These are phyloP conservation scores for Tragelaphus strepsiceros DNA, from an alignment of 2,113 vertebrate species.

Conservation along the genomic window DNA sequence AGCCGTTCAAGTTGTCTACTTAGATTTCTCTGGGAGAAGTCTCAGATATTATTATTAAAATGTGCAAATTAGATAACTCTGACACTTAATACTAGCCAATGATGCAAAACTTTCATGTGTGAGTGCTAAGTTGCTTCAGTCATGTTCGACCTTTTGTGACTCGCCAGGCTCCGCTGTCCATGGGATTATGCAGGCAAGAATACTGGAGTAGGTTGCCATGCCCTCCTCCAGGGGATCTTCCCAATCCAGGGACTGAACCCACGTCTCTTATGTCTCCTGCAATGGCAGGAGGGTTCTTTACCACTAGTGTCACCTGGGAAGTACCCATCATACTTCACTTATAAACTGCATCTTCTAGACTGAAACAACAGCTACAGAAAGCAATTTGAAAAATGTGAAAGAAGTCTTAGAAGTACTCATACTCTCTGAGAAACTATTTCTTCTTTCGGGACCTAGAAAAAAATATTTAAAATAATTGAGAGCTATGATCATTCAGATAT, in stretches of 20 bases:
- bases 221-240: neutral
- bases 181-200: neutral
- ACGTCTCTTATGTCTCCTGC: neutral
- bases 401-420: neutral
- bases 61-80: neutral
- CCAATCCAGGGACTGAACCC: neutral
- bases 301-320: neutral
- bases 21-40: neutral
- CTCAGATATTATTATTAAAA: neutral
- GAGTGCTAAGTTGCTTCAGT: neutral
- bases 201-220: neutral
- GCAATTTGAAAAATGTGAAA: neutral
- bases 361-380: neutral
- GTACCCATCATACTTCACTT: neutral
- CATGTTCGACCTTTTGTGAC: neutral
- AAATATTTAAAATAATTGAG: conserved; percentile 28
- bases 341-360: neutral
- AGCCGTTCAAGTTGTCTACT: neutral
- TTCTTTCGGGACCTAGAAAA: neutral
- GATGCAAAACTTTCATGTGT: neutral
- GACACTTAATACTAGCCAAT: neutral
- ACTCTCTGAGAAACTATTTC: neutral
- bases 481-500: neutral
- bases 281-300: neutral
- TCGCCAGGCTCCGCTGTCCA: neutral